phyloP scores from a whole-genome alignment of 2,888 invertebrate genomes.

The Dolichomitus sp. region DNA sequence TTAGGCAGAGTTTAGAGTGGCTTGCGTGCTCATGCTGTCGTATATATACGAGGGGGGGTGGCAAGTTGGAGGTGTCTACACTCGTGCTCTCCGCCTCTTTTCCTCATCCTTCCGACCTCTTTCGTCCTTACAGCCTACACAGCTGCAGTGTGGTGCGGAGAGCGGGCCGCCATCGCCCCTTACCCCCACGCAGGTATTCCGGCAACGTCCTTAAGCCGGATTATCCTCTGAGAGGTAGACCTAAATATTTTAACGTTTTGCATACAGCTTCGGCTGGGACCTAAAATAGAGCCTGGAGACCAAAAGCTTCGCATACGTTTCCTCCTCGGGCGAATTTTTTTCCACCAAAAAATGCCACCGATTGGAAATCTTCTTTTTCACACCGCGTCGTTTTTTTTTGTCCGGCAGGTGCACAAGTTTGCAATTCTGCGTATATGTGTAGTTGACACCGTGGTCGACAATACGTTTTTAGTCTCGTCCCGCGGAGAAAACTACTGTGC shows the following conservation, averaged over 20 bases:
- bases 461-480: conserved; percentile 38
- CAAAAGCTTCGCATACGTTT: conserved; percentile 29
- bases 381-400: not conserved
- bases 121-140: conserved; percentile 35
- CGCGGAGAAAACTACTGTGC: conserved; percentile 8
- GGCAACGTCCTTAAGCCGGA: conserved; percentile 79
- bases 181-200: conserved; percentile 71
- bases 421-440: not conserved
- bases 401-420: conserved; percentile 51
- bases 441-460: conserved; percentile 18
- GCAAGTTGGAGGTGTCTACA: conserved; percentile 64
- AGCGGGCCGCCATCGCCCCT: conserved; percentile 56
- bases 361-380: conserved; percentile 51
- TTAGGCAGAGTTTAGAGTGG: conserved; percentile 81
- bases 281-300: conserved; percentile 41
- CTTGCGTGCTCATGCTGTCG: conserved; percentile 63
- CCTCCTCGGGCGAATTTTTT: conserved; percentile 8
- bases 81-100: conserved; percentile 14
- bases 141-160: not conserved
- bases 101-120: conserved; percentile 38
- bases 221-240: conserved; percentile 80
- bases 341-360: conserved; percentile 24
- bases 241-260: conserved; percentile 79
- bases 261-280: conserved; percentile 54
- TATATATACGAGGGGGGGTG: conserved; percentile 16